Base-by-base conservation (phyloP, 2,797 vertebrate species). In the Protosalanx chinensis region DNA sequence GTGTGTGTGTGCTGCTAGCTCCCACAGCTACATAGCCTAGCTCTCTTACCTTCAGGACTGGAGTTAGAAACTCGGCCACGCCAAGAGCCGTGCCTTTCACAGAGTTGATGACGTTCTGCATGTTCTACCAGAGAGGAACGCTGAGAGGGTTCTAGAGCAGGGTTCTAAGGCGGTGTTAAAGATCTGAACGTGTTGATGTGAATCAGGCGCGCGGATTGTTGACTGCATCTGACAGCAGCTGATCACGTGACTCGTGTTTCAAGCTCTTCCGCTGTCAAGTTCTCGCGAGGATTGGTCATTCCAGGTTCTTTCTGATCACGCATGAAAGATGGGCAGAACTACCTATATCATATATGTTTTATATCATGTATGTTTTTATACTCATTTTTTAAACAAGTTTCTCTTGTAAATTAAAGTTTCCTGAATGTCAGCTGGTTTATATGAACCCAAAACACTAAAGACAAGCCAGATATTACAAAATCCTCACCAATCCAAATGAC, bases 101-200 rank as follows among this genome's bases (percentile, higher is more conserved):
- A 1, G 95, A 93, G 90, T 97, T 98, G 72, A 98, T 95, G 32
- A 97, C 94, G 93, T 92, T 96, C 93, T 98, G 96, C 96, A 98
- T 97, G 67, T 60, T 18, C 20, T 1, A 33, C 64, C 49, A 29
- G 76, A 68, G 70, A 76, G 35, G 10, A 35, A 16, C 20, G 13
- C 6, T 27, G 7, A 53, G 23, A 5, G 49, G 57, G 6, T 49
- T 58, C 18, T 46, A 32, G 53, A 16, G 29, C 27, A 27, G 2
- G 6, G 6, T 4, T 1, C 37, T 64, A 3, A 51, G 30, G 30
- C 57, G 16, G 58, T 16, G 23, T 53, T 5, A 8, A 60, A 62
- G 33, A 4, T 0, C 0, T 20, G 7, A n/a, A 73, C 84, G 79
- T 57, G 74, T 67, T 23, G 12, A 60, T 72, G 84, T 87, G 79